Percentiles rank a stretch among this genome's conserved stretches.
These are phyloP conservation scores for Dascyllus trimaculatus DNA, from an alignment of 2,113 vertebrate genomes.

Conservation along the genomic window DNA sequence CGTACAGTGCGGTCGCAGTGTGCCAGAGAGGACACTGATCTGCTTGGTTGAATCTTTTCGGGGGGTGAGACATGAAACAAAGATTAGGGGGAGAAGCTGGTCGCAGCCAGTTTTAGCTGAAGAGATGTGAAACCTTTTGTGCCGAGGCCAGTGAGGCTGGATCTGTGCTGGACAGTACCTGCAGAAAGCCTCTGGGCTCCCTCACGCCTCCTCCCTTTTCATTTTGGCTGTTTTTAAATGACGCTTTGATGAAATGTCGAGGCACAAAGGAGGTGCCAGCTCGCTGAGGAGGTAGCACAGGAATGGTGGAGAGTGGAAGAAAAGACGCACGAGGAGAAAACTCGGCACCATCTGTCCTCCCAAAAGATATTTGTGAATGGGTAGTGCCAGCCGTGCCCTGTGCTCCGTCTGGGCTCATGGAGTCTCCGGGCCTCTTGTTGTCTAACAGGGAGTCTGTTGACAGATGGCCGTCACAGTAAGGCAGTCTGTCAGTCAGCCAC, in stretches of 20 bases:
- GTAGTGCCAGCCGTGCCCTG: slow-evolving; percentile 48
- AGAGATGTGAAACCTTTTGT: slow-evolving; percentile 74
- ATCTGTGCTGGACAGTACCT: slow-evolving; percentile 64
- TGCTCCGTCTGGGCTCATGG: slow-evolving; percentile 25
- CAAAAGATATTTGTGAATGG: slow-evolving; percentile 65
- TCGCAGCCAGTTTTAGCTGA: slow-evolving; percentile 55
- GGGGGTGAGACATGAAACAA: slow-evolving; percentile 53
- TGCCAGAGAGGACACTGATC: slow-evolving; percentile 51
- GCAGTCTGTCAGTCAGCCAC: slow-evolving; percentile 64
- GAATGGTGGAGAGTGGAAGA: slow-evolving; percentile 44
- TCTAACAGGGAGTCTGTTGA: slow-evolving; percentile 60
- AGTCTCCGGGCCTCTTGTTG: slow-evolving; percentile 53
- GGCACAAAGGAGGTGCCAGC: slow-evolving; percentile 66
- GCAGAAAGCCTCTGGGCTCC: slow-evolving; percentile 52
- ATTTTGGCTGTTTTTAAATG: slow-evolving; percentile 38
- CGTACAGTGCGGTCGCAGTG: not conserved
- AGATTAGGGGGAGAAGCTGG: slow-evolving; percentile 60
- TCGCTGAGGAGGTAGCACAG: slow-evolving; percentile 44
- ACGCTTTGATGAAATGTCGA: slow-evolving; percentile 60
- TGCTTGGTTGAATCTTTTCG: slow-evolving; percentile 63
- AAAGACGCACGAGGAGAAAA: slow-evolving; percentile 60
- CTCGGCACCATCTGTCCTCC: slow-evolving; percentile 75
- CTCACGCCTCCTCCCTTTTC: slow-evolving; percentile 23
- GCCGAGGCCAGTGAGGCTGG: slow-evolving; percentile 56
- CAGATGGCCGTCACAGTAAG: slow-evolving; percentile 79